Base-by-base conservation (phyloP, 2,888 invertebrate genomes). In the Megamerina dolium region DNA sequence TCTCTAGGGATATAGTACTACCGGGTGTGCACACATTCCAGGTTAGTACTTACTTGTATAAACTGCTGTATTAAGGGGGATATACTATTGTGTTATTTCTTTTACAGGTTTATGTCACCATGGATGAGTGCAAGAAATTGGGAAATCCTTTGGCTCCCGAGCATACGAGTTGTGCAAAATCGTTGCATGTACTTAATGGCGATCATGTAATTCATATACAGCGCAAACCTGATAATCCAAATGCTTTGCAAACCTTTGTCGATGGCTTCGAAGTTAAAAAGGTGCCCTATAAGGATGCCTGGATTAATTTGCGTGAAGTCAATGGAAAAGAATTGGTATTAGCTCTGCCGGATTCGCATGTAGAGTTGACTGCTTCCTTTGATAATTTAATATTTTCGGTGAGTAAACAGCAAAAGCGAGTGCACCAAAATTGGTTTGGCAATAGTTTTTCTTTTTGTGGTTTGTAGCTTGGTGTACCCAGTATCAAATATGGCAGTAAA, bases 401-500 rank as follows among this genome's bases (percentile, higher is more conserved):
- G 54, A 55, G 53, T 48, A 18, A 14, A 32, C 12, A 32, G 10
- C n/a, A n/a, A n/a, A n/a, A n/a, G n/a, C n/a, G n/a, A n/a, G n/a
- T n/a, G n/a, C n/a, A n/a, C n/a, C n/a, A n/a, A n/a, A n/a, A n/a
- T n/a, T n/a, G n/a, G n/a, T n/a, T n/a, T n/a, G n/a, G n/a, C n/a
- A n/a, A n/a, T n/a, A n/a, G n/a, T n/a, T n/a, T n/a, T n/a, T n/a
- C n/a, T n/a, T n/a, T n/a, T n/a, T n/a, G n/a, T n/a, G n/a, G n/a
- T n/a, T n/a, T n/a, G 10, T 23, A 75, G 35, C 64, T 85, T 5
- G 80, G 77, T 43, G 76, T 87, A 2, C 87, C 90, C 0, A 87
- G 89, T 2, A 78, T 81, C 50, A 72, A 81, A 43, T 89, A 85
- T 67, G 77, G 76, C 29, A 80, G 81, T 48, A 79, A 77, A 49